Evolutionary conservation across 2,888 invertebrate species (phyloP).

Genomic region (Alcis repandata): DNA sequence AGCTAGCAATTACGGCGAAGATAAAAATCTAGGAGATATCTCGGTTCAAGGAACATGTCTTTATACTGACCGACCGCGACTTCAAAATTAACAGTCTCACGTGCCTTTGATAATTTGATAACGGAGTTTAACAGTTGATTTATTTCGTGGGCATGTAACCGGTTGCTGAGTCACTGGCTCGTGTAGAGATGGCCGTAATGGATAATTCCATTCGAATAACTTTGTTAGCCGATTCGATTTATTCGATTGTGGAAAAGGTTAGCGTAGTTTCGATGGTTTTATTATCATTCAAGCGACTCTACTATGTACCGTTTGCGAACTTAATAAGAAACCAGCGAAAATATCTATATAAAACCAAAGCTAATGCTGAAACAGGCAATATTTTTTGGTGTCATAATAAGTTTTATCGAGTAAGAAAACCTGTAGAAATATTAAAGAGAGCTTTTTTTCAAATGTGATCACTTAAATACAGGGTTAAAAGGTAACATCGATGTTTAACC

Average conservation of each 20-base stretch:
- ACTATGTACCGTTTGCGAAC: too few relatives aligned
- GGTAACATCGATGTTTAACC: too few relatives aligned
- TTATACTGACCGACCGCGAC: slow-evolving; percentile 76
- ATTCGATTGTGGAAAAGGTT: not conserved
- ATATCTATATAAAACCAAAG: too few relatives aligned
- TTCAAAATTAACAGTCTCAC: slow-evolving; percentile 79
- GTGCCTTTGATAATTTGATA: slow-evolving; percentile 86
- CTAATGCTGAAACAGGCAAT: too few relatives aligned
- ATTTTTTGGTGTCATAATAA: too few relatives aligned
- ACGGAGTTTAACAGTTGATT: slow-evolving; percentile 78
- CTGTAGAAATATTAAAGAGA: too few relatives aligned
- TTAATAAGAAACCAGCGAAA: too few relatives aligned
- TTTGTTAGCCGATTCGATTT: not conserved
- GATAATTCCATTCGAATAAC: slow-evolving; percentile 7
- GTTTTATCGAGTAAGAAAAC: too few relatives aligned
- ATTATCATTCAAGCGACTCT: too few relatives aligned
- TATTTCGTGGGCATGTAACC: slow-evolving; percentile 67
- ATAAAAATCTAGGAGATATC: slow-evolving; percentile 71
- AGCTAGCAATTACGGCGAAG: slow-evolving; percentile 76
- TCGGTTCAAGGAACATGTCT: slow-evolving; percentile 81
- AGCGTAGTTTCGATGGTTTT: not conserved
- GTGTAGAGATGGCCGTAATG: slow-evolving; percentile 13
- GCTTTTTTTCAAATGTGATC: too few relatives aligned
- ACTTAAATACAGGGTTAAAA: too few relatives aligned
- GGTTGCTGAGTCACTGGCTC: slow-evolving; percentile 68